phyloP scores from a whole-genome alignment of 2,888 invertebrate species.

The Bellardia pandia region DNA sequence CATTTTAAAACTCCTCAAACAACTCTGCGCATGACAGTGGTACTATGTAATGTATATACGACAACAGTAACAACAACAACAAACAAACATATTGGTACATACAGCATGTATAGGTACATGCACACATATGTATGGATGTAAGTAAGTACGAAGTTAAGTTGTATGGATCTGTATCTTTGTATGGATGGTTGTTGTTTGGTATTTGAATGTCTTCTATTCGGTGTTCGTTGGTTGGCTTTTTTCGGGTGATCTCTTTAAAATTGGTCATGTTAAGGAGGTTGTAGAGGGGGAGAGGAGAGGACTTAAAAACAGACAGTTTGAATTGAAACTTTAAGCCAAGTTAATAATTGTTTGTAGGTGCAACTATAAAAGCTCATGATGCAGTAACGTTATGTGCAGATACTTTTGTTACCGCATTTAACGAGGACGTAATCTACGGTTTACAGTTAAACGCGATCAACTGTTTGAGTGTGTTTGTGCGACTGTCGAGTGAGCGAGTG shows the following conservation, averaged over 20 bases:
- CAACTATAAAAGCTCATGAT: constrained; percentile 72
- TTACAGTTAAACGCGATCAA: constrained; percentile 48
- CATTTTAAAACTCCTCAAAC: constrained; percentile 55
- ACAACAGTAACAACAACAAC: not conserved
- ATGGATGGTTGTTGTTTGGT: constrained; percentile 38
- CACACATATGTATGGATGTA: too few relatives aligned
- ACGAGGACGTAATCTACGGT: constrained; percentile 67
- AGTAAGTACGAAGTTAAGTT: too few relatives aligned
- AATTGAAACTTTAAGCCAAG: constrained; percentile 66
- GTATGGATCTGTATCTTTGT: constrained; percentile 6
- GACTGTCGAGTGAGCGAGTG: constrained; percentile 1
- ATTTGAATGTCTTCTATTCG: constrained; percentile 59
- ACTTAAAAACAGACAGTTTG: constrained; percentile 53
- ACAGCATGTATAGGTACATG: not conserved
- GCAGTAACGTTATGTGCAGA: constrained; percentile 68
- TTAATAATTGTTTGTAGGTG: constrained; percentile 72
- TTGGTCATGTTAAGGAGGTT: constrained; percentile 17
- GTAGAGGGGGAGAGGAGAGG: not conserved
- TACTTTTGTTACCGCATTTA: constrained; percentile 70
- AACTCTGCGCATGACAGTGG: constrained; percentile 49
- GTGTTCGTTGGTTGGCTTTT: constrained; percentile 35
- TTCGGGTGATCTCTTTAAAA: constrained; percentile 66
- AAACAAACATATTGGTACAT: constrained; percentile 30
- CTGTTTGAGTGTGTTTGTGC: constrained; percentile 22
- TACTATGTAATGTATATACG: constrained; percentile 2